Base-by-base conservation (phyloP, 2,113 vertebrate species). In the Xenotilapia flavipinnis region DNA sequence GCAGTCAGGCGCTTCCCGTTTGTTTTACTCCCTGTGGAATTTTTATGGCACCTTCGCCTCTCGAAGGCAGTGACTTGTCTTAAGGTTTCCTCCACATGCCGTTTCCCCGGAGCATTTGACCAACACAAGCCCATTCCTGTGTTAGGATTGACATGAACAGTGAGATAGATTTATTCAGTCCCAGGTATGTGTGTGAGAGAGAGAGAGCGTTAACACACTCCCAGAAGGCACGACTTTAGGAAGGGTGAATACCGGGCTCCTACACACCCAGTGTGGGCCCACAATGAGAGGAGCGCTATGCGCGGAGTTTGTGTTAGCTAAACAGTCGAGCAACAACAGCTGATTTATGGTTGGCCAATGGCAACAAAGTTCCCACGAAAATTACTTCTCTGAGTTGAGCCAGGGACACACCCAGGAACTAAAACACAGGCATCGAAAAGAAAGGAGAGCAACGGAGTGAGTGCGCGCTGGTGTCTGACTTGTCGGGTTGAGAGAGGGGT, bases 331-430 rank as follows among this genome's bases (percentile, higher is more conserved):
- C 82, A 80, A 56, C 77, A 97, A 96, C 97, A 97, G 97, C 97
- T 98, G 97, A 97, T 97, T 96, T 96, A 93, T 94, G 95, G 92
- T 93, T 94, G 96, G 94, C 98, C 98, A 98, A 98, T 98, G 96
- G 97, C 96, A 96, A 93, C 87, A 85, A 85, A 94, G 94, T 97
- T 96, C 93, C 95, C 96, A 96, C 93, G 96, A 95, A 96, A 96
- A 96, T 86, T 33, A 87, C 96, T 96, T 96, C 95, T 95, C 96
- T 91, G 93, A 94, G 96, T 95, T 95, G 96, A 96, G 95, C 90
- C 94, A 95, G 92, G 93, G 97, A 93, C 96, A 96, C 97, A 97
- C 96, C 96, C 96, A 92, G 88, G 40, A 93, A 86, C 88, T 80
- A 80, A 80, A 89, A 40, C 81, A 83, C 54, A 38, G 26, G 15